phyloP scores from a whole-genome alignment of 2,888 invertebrate genomes.

The Drosophila yooni region DNA sequence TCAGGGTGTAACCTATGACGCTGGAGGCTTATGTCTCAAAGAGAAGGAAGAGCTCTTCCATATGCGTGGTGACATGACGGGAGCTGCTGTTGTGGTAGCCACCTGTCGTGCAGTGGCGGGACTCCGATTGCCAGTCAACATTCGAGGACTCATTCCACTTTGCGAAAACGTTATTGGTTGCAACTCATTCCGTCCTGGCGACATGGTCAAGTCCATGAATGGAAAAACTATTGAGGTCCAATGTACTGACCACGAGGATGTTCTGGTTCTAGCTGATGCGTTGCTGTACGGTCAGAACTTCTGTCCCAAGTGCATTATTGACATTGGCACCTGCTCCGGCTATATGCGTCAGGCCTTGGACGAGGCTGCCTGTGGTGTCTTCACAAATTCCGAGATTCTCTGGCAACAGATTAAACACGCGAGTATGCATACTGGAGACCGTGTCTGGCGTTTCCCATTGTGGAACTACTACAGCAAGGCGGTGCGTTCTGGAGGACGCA shows the following conservation, averaged over 20 bases:
- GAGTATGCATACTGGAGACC: constrained; percentile 90
- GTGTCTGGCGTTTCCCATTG: constrained; percentile 93
- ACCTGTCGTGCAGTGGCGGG: constrained; percentile 89
- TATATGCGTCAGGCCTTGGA: constrained; percentile 88
- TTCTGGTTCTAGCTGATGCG: constrained; percentile 91
- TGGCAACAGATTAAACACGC: constrained; percentile 89
- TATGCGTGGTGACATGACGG: constrained; percentile 95
- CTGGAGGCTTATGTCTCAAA: constrained; percentile 91
- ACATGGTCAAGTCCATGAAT: constrained; percentile 90
- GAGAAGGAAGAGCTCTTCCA: constrained; percentile 57
- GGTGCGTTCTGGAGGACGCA: constrained; percentile 85
- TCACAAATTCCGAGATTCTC: constrained; percentile 89
- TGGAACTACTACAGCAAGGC: constrained; percentile 88
- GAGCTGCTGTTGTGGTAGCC: constrained; percentile 92
- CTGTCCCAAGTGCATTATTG: constrained; percentile 89
- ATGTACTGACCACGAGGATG: constrained; percentile 92
- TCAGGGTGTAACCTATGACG: constrained; percentile 89
- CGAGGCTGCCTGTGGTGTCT: constrained; percentile 90
- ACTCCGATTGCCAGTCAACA: constrained; percentile 89
- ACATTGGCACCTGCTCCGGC: constrained; percentile 92
- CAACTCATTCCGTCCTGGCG: constrained; percentile 91
- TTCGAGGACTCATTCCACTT: constrained; percentile 90
- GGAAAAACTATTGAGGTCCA: constrained; percentile 89
- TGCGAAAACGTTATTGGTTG: constrained; percentile 93
- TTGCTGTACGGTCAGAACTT: constrained; percentile 89